Conservation (phyloP, 2,797 vertebrate genomes). For the Manis crassicaudata region DNA sequence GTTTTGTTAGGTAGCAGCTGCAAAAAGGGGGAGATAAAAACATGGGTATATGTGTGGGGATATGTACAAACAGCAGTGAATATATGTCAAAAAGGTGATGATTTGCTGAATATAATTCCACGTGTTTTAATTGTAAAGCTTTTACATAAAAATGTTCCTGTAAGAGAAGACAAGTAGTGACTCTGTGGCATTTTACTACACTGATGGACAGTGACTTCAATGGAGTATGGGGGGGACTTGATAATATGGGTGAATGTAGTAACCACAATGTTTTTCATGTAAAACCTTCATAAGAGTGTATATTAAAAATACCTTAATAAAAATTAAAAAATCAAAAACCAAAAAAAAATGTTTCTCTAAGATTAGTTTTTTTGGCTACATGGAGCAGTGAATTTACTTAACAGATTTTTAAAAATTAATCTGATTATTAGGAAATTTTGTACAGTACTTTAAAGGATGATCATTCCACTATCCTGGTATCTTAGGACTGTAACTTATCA, state of each 20-base stretch:
- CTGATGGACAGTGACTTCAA: too few relatives aligned
- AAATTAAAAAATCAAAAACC: background rate
- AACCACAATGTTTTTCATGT: too few relatives aligned
- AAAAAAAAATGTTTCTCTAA: background rate
- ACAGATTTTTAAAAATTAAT: conserved; percentile 24
- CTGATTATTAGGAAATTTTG: conserved; percentile 22
- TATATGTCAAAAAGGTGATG: background rate
- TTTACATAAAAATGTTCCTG: background rate
- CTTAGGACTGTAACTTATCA: background rate
- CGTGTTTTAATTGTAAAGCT: conserved; percentile 40
- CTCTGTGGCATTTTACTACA: too few relatives aligned
- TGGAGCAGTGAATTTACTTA: background rate
- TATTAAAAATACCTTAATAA: background rate
- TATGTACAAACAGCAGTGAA: background rate
- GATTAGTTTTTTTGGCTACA: background rate
- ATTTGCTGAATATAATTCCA: background rate
- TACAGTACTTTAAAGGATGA: conserved; percentile 1
- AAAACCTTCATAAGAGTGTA: background rate
- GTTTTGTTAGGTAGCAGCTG: conserved; percentile 22
- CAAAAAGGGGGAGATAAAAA: background rate
- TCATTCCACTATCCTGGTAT: conserved; percentile 5
- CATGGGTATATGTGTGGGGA: background rate
- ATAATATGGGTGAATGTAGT: too few relatives aligned
- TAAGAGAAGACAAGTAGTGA: background rate
- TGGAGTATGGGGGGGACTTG: too few relatives aligned